Base-by-base conservation (phyloP, 2,888 invertebrate species). In the Galerucella pusilla region DNA sequence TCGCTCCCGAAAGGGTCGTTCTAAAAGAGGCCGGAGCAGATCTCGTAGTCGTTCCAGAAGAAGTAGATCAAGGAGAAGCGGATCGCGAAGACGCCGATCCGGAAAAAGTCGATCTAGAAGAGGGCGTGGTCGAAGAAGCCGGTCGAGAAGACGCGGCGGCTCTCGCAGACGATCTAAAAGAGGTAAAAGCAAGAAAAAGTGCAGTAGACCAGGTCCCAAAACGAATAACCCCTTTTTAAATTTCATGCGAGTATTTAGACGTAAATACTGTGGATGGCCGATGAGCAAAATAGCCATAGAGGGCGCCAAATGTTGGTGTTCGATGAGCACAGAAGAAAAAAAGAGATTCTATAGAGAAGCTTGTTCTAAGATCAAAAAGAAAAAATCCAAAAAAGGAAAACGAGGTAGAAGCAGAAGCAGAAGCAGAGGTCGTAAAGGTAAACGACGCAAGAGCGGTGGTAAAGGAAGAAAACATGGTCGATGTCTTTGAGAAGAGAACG, bases 161-260 rank as follows among this genome's bases (percentile, higher is more conserved):
- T 35, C 60, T 25, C 35, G 61, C 5, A 64, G 10, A 16, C 5
- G 45, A 64, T 64, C 72, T 52, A 35, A 45, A 64, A 35, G 60
- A 35, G 14, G 63, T 46, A 64, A 11, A 64, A 71, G 64, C 12
- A 67, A 68, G 12, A 61, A 67, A 49, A 73, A 59, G 49, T 75
- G 72, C 59, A 65, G 68, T 42, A 64, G 79, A 45, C 73, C 76
- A 2, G 81, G 79, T 2, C 65, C 67, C 1, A 75, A 79, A 42
- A 83, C 82, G 0, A 77, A 71, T 12, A 85, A 85, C 73, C 85
- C 85, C 0, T 86, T 86, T 76, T 78, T 86, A 54, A 85, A 85
- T 73, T 86, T 81, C 71, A 73, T 86, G 74, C 72, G 84, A 25
- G 69, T 80, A n/a, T 85, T 83, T 75, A 77, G 85, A 16, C 74